Evolutionary conservation across 1,140 invertebrate genomes (phyloP), one percentile per base, ranked within the genome.

Genomic region (Panagrolaimus sp.): DNA sequence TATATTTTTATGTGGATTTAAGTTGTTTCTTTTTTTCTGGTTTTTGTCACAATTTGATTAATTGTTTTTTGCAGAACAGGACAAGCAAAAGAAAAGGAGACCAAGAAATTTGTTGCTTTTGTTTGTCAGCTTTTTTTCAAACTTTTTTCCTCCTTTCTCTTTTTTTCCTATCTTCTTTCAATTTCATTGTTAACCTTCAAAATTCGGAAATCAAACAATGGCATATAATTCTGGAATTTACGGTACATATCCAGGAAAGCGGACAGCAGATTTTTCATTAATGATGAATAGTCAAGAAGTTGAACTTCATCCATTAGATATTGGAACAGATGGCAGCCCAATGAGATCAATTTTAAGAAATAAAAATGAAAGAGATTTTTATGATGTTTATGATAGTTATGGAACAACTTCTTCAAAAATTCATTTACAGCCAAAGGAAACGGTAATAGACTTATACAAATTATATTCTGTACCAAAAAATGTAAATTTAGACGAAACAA

Each of bases 211-310:
- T 52, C 17, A n/a, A 7, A 52, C 14, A 21, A 58, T 58, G 52
- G 21, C 52, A 6, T 58, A 58, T 28, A 21, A 58, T 21, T 28
- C 52, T 21, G 28, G 52, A 26, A 28, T 65, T 24, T 70, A 70
- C 32, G 68, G 68, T 26, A 70, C 68, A 46, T 70, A 68, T 32
- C 68, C 68, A 5, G 32, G 58, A n/a, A 70, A 70, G 43, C 12
- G 28, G 14, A 63, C 58, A 6, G 32, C 32, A 38, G 68, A 70
- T 45, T 70, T 70, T 62, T 45, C 46, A 43, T 43, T 68, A 44
- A 58, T 58, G 52, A 58, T 58, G 52, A 58, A 58, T 24, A 58
- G 52, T 17, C 52, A 58, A 28, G 52, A 58, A 5, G 52, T 9
- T 28, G 52, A 58, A 17, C 28, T 58, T 12, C 52, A 58, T 12